Evolutionary conservation across 92 coral and sea anemone species (phyloP), one percentile per base, ranked within the genome.

Genomic region (Diadumene lineata): DNA sequence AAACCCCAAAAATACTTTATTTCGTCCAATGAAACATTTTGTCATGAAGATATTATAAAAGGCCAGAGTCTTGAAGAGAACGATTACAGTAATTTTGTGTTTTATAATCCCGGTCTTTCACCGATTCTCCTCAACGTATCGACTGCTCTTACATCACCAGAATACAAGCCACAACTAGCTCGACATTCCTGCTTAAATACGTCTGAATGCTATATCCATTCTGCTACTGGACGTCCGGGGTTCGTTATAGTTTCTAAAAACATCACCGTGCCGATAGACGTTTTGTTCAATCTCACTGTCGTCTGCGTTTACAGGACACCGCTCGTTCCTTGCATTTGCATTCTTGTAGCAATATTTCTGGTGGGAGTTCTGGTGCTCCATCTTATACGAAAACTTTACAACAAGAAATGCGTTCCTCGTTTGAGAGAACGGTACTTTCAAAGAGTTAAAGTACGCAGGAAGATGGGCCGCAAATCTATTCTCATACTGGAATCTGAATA

Each of bases 31-130:
- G 11, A 63, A 25, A 38, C 48, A 38, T 38, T 4, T 38, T 38
- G 48, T 13, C 6, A 38, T 38, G 48, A 6, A 4, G 48, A 6
- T 38, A 13, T 38, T 4, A 38, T 38, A 38, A 38, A 38, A 38
- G 48, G 48, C 48, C 48, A 38, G 48, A 38, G 13, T 10, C 32
- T 63, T 34, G 18, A 31, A 27, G 29, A 24, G 0, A n/a, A 63
- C 34, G 68, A 63, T 32, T 23, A 22, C 19, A 63, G 68, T 34
- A 34, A 21, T 34, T 63, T 63, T 63, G 28, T 63, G 30, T 63
- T 63, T 38, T 17, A 63, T 8, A 63, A 63, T 27, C 16, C 34
- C 6, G 68, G 43, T 7, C 30, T 11, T 63, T 22, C 68, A 27
- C 0, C 16, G 13, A 25, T 63, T 17, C 30, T 63, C 32, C 68